A percentile compares a stretch with the other conserved stretches of the same genome.
Conservation (phyloP, 2,113 vertebrate genomes). For the Ginglymostoma cirratum region DNA sequence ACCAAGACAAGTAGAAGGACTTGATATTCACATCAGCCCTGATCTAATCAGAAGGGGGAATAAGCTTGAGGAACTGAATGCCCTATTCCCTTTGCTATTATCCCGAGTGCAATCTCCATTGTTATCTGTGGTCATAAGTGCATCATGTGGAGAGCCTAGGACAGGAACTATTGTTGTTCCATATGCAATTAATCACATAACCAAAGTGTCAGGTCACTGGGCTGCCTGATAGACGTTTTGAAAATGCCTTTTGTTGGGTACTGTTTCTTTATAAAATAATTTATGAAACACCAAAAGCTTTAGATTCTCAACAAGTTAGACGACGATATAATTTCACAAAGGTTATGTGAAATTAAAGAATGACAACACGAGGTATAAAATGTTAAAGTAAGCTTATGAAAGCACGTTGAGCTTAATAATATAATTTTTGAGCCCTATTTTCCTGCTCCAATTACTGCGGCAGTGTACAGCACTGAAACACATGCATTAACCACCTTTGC, state of each 20-base stretch:
- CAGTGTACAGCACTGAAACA: background rate
- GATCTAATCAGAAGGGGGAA: background rate
- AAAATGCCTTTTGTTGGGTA: background rate
- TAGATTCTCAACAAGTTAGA: background rate
- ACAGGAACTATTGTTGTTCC: background rate
- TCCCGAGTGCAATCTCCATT: background rate
- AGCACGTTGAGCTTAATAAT: background rate
- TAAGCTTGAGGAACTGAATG: background rate
- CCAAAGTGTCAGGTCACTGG: background rate
- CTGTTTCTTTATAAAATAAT: background rate
- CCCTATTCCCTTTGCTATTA: no score
- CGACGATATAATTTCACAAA: background rate
- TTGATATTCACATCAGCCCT: background rate
- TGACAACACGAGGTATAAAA: no score
- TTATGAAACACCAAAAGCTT: background rate
- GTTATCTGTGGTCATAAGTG: background rate
- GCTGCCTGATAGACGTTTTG: background rate
- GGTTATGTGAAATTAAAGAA: background rate
- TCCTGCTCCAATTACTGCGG: background rate
- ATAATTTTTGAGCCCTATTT: background rate
- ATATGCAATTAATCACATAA: background rate
- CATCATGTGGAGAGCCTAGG: background rate
- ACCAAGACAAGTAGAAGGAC: background rate
- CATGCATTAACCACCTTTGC: background rate
- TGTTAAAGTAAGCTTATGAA: constrained; percentile 25